Conservation (phyloP, 1,140 invertebrate species). For the Amphibalanus amphitrite region DNA sequence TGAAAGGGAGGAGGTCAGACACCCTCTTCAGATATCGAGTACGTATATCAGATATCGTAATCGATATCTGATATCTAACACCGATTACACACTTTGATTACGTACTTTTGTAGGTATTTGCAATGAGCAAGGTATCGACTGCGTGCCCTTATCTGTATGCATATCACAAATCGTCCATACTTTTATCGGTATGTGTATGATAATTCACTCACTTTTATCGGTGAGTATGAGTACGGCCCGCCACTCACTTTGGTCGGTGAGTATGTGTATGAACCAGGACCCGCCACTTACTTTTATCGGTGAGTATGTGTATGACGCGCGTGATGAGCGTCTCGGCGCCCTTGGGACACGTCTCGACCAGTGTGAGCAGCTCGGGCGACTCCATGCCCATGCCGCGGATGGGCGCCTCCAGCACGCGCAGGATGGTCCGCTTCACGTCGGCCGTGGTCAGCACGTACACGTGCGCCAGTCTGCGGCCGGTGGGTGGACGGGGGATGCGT, state of each 20-base stretch:
- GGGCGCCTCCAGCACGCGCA: constrained; percentile 59
- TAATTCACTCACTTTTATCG: too few species aligned
- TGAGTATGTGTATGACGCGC: constrained; percentile 78
- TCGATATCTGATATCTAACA: too few species aligned
- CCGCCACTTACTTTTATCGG: constrained; percentile 47
- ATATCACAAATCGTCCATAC: too few species aligned
- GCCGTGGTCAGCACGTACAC: constrained; percentile 65
- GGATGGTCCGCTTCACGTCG: constrained; percentile 79
- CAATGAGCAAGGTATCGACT: too few species aligned
- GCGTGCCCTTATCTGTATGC: too few species aligned
- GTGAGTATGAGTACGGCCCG: too few species aligned
- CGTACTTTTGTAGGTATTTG: too few species aligned
- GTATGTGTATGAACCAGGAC: constrained; percentile 47
- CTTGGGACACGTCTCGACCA: constrained; percentile 85
- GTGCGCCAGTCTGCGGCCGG: constrained; percentile 34
- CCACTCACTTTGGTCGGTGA: background rate
- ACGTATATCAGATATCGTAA: too few species aligned
- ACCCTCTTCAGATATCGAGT: too few species aligned
- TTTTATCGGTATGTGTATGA: too few species aligned
- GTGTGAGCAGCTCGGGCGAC: constrained; percentile 52
- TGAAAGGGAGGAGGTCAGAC: too few species aligned
- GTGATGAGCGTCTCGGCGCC: constrained; percentile 87
- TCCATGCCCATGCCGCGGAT: constrained; percentile 68
- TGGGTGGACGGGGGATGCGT: background rate
- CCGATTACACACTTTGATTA: too few species aligned